Evolutionary conservation across 2,797 vertebrate genomes (phyloP).

Genomic region (Gobionotothen gibberifrons): DNA sequence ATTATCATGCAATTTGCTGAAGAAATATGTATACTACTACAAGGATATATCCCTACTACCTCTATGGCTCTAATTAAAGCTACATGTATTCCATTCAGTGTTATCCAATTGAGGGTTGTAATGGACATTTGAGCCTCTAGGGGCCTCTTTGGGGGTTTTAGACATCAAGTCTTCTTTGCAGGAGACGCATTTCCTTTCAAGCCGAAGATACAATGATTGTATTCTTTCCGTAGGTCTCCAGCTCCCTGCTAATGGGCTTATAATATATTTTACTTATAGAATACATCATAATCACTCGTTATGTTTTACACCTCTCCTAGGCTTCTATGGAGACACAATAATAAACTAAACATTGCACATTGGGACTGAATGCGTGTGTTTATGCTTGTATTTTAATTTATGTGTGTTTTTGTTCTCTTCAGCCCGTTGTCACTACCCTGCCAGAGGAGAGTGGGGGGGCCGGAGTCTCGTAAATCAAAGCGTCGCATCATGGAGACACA

Average conservation of each 20-base stretch:
- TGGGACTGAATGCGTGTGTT: slow-evolving; percentile 22
- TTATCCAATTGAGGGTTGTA: slow-evolving; percentile 4
- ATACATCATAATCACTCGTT: neutral
- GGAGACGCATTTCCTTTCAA: neutral
- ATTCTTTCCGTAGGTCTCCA: neutral
- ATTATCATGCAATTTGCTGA: neutral
- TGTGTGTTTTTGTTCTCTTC: slow-evolving; percentile 59
- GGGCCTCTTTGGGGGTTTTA: neutral
- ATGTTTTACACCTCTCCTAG: slow-evolving; percentile 1
- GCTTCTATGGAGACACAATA: slow-evolving; percentile 10
- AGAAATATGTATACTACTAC: neutral
- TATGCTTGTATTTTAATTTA: slow-evolving; percentile 37
- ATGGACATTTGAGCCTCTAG: slow-evolving; percentile 14
- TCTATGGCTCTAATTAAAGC: slow-evolving; percentile 14
- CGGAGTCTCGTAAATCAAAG: slow-evolving; percentile 85
- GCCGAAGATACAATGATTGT: neutral
- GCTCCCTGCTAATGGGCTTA: neutral
- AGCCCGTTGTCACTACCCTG: slow-evolving; percentile 85
- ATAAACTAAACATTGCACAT: slow-evolving; percentile 25
- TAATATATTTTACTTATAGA: slow-evolving; percentile 1
- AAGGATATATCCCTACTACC: slow-evolving; percentile 12
- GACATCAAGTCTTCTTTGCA: neutral
- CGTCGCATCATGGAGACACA: slow-evolving; percentile 86
- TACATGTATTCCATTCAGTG: neutral
- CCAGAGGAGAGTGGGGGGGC: slow-evolving; percentile 80